Evolutionary conservation across 2,888 invertebrate genomes (phyloP).

Genomic region (Abscondita cerata): DNA sequence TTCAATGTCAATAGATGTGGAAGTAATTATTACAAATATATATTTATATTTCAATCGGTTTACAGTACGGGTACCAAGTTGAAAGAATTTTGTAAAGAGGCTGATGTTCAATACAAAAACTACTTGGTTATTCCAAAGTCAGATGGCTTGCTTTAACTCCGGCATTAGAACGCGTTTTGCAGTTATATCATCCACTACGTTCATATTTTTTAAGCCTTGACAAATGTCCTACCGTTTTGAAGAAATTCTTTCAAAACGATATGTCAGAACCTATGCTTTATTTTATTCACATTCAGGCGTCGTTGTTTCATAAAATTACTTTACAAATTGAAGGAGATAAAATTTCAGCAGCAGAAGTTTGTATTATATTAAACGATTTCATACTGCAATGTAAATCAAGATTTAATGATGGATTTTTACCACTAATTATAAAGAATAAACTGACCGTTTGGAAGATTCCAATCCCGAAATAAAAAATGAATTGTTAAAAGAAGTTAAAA

Average conservation of each 20-base stretch:
- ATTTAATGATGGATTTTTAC: too few relatives aligned
- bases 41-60: conserved; percentile 44
- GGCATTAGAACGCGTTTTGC: conserved; percentile 42
- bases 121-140: conserved; percentile 39
- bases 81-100: conserved; percentile 40
- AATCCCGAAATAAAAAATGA: too few relatives aligned
- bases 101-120: conserved; percentile 39
- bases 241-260: conserved; percentile 10
- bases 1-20: conserved; percentile 41
- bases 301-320: too few relatives aligned
- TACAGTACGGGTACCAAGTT: conserved; percentile 42
- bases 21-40: conserved; percentile 44
- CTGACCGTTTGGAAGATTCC: too few relatives aligned
- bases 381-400: too few relatives aligned
- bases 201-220: conserved; percentile 42
- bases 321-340: too few relatives aligned
- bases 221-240: conserved; percentile 44
- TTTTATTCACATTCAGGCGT: too few relatives aligned
- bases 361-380: too few relatives aligned
- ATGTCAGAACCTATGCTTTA: too few relatives aligned
- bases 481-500: too few relatives aligned
- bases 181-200: conserved; percentile 48
- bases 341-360: too few relatives aligned
- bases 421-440: too few relatives aligned
- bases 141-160: conserved; percentile 44